These are phyloP conservation scores for Odontophorus gujanensis DNA, from an alignment of 2,113 vertebrate genomes.

Conservation along the genomic window DNA sequence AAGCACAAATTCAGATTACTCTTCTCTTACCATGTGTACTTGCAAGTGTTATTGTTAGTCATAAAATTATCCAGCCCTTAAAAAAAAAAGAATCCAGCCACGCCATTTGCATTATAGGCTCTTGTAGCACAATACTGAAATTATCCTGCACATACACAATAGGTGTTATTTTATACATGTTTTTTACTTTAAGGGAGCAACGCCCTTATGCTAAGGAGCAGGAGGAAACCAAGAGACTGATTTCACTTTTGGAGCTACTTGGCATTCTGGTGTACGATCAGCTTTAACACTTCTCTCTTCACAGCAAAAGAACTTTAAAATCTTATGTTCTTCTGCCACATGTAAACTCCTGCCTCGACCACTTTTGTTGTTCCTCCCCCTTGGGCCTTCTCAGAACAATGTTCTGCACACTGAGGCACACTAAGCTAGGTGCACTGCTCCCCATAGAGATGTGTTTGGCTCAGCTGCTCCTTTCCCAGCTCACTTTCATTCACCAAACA, in stretches of 20 bases:
- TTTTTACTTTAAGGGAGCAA: background rate
- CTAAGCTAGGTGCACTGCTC: background rate
- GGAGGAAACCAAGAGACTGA: background rate
- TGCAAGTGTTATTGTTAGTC: conserved; percentile 42
- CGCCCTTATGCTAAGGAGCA: background rate
- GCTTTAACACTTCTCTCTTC: background rate
- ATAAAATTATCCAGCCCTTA: conserved; percentile 32
- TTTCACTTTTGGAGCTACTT: background rate
- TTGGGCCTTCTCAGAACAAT: background rate
- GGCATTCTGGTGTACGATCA: background rate
- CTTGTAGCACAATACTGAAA: background rate
- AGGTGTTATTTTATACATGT: background rate
- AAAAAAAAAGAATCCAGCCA: background rate
- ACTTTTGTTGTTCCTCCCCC: background rate
- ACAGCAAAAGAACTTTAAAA: background rate
- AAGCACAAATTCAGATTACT: conserved; percentile 29
- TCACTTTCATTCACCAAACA: background rate
- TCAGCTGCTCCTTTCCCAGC: background rate
- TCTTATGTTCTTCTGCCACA: background rate
- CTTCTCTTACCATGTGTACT: background rate
- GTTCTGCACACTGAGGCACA: background rate
- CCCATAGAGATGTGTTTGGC: background rate
- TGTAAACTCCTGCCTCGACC: background rate
- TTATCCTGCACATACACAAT: background rate
- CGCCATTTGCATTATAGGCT: background rate